These are phyloP conservation scores for Uloborus diversus DNA, from an alignment of 1,140 invertebrate species.

Conservation along the genomic window DNA sequence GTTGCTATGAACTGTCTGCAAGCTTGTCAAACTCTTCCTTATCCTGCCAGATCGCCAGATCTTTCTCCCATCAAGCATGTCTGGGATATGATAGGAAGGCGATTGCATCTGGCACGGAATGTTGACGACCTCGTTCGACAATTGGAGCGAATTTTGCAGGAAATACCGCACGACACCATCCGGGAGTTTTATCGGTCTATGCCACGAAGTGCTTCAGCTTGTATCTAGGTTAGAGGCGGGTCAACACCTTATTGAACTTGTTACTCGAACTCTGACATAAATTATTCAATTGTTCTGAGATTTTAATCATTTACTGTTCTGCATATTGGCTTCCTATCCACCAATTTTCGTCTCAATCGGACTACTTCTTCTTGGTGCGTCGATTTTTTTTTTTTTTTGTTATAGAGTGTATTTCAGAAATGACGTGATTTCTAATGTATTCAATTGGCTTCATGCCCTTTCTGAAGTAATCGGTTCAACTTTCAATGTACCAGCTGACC, in stretches of 20 bases:
- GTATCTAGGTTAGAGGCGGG: neutral
- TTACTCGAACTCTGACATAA: neutral
- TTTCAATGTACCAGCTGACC: no score
- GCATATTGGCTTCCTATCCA: neutral
- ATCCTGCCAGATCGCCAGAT: neutral
- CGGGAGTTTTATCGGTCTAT: neutral
- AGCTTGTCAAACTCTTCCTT: neutral
- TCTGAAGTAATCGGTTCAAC: no score
- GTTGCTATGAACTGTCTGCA: neutral
- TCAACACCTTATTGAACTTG: neutral
- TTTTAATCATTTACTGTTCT: slow-evolving; percentile 19
- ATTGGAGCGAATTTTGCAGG: neutral
- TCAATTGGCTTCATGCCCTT: no score
- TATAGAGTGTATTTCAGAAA: no score
- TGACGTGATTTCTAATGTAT: no score
- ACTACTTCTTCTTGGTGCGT: no score
- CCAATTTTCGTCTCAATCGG: slow-evolving; percentile 18
- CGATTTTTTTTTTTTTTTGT: no score
- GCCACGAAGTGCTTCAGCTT: neutral
- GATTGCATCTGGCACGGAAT: neutral
- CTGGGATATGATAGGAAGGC: neutral
- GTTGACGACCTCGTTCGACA: neutral
- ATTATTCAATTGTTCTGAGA: neutral
- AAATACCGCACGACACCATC: neutral
- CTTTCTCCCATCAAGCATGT: slow-evolving; percentile 3